These are phyloP conservation scores for Stylophora pistillata DNA, from an alignment of 64 coral and sea anemone genomes.

Conservation along the genomic window DNA sequence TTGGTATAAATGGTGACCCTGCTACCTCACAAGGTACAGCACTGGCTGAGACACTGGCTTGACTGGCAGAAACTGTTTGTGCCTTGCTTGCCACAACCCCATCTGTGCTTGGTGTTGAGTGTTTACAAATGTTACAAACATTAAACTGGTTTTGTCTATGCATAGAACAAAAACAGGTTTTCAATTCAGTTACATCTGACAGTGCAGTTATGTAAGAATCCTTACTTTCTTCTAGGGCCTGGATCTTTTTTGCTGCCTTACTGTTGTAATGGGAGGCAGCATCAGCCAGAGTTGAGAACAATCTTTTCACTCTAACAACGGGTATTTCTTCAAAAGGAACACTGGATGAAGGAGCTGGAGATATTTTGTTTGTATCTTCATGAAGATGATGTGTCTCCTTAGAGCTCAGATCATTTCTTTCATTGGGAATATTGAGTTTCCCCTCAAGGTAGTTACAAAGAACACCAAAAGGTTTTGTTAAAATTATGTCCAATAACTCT, in stretches of 20 bases:
- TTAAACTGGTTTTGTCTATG: slow-evolving; percentile 46
- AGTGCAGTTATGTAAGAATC: background rate
- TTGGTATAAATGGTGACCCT: background rate
- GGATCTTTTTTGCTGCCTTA: background rate
- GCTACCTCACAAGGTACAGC: background rate
- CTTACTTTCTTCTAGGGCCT: background rate
- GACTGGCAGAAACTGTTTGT: background rate
- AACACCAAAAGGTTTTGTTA: slow-evolving; percentile 71
- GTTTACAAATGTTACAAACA: slow-evolving; percentile 37
- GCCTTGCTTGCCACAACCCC: background rate
- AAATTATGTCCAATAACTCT: slow-evolving; percentile 74
- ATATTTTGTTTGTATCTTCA: too few relatives aligned
- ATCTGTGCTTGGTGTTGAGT: background rate
- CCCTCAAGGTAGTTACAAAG: slow-evolving; percentile 54
- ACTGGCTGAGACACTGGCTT: background rate
- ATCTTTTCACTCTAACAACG: background rate
- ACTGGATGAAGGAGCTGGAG: background rate
- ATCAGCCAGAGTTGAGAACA: background rate
- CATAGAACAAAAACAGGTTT: slow-evolving; percentile 52
- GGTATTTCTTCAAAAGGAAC: background rate
- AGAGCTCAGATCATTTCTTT: background rate
- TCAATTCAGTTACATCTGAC: background rate
- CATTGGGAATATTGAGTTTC: background rate
- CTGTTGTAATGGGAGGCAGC: background rate
- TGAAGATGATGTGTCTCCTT: background rate